Conservation (phyloP, 2,797 vertebrate species). For the Pampus argenteus region DNA sequence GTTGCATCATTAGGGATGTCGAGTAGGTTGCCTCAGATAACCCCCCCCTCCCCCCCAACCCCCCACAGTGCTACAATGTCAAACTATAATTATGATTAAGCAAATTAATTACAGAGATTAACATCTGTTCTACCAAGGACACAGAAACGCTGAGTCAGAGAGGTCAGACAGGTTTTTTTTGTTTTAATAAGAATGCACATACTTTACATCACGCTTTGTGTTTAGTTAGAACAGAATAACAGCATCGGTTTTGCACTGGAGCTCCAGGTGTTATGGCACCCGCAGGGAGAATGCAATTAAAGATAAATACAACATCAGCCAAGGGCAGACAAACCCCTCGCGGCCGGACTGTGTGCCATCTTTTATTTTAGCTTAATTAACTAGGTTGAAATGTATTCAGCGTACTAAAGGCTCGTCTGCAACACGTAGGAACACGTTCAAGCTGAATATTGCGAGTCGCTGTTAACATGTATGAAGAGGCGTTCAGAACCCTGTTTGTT, state of each 20-base stretch:
- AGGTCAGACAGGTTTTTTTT: constrained; percentile 37
- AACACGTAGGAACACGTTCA: neutral
- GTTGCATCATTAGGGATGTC: neutral
- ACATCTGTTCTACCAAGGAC: constrained; percentile 36
- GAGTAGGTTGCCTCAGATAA: constrained; percentile 5
- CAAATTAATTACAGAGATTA: constrained; percentile 44
- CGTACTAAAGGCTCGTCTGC: neutral
- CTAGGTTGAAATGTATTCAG: constrained; percentile 6
- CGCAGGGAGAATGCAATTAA: constrained; percentile 23
- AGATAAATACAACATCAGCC: constrained; percentile 40
- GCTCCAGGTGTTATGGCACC: constrained; percentile 17
- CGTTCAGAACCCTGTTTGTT: neutral
- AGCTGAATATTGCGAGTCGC: neutral
- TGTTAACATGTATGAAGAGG: constrained; percentile 17
- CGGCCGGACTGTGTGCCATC: neutral
- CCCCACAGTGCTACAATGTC: constrained; percentile 1
- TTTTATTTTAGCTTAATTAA: constrained; percentile 28
- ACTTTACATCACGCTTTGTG: constrained; percentile 41
- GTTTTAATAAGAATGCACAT: constrained; percentile 43
- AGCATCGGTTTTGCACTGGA: constrained; percentile 8
- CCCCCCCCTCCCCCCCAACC: no score
- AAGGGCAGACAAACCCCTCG: constrained; percentile 29
- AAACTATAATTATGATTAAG: constrained; percentile 23
- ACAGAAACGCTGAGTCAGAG: constrained; percentile 17
- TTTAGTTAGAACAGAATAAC: constrained; percentile 19